Base-by-base conservation (phyloP, 2,113 vertebrate species). In the Gopherus flavomarginatus region DNA sequence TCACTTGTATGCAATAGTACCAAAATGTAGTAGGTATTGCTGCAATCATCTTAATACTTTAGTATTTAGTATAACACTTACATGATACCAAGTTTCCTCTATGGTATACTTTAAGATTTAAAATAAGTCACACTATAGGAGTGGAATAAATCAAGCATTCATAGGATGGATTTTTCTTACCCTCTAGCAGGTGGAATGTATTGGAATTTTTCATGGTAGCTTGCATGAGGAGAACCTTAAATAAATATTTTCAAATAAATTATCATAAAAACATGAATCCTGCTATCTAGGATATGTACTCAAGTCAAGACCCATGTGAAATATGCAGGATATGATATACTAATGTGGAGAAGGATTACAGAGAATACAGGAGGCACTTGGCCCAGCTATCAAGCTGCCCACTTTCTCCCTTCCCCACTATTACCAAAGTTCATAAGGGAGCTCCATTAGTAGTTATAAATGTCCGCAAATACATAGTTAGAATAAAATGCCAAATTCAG, bases 171-270 rank as follows among this genome's bases (percentile, higher is more conserved):
- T 72, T 93, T 29, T 12, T 90, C 21, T 69, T 6, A 3, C 3
- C 57, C 50, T 77, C 81, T 87, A 86, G 62, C 38, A 75, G 62
- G 69, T 5, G 53, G 16, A 26, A 35, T 7, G 12, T 19, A 81
- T 3, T 2, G 75, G 31, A 95, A 21, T 44, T 87, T 59, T 91
- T 88, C 72, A 79, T 8, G 53, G 9, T 3, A 24, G 7, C 38
- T 95, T 93, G 69, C 21, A 65, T 21, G 83, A 83, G 82, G 62
- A 4, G 52, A 80, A 17, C 8, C 44, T 79, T 31, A 86, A 89
- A 56, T 42, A 52, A 22, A 1, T 57, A 11, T 26, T 78, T 77
- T 65, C 16, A 5, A 44, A 17, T 44, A 82, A 38, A 1, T 72
- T 78, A 72, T 83, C 44, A 44, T 24, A 29, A 38, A 57, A 31